Conservation (phyloP, 2,113 vertebrate genomes). For the Neomonachus schauinslandi region DNA sequence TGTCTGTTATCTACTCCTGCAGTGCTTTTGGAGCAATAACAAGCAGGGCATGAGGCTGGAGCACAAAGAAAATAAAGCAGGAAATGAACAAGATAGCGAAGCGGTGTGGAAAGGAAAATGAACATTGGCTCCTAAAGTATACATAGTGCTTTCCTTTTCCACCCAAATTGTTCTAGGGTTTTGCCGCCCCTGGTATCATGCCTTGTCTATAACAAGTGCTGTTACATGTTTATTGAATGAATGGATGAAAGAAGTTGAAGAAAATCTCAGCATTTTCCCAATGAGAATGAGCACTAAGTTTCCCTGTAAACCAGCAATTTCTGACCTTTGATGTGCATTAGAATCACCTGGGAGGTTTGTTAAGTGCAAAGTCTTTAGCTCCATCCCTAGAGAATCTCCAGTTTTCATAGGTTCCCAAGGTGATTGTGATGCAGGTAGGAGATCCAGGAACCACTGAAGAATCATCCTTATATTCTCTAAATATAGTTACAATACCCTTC, state of each 20-base stretch:
- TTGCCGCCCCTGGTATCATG: background rate
- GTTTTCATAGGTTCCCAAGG: slow-evolving; percentile 5
- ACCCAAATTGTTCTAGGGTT: background rate
- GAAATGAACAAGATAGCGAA: slow-evolving; percentile 40
- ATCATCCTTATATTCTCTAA: background rate
- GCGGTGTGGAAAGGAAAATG: slow-evolving; percentile 9
- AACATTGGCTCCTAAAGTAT: background rate
- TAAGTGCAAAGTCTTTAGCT: background rate
- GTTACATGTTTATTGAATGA: slow-evolving; percentile 15
- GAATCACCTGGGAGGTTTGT: background rate
- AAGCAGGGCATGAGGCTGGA: slow-evolving; percentile 31
- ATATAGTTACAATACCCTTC: background rate
- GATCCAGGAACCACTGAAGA: background rate
- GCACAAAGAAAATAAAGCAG: slow-evolving; percentile 47
- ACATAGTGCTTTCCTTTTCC: slow-evolving; percentile 33
- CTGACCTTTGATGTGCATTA: background rate
- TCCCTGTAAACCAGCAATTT: background rate
- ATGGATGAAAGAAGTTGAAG: background rate
- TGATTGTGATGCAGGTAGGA: background rate
- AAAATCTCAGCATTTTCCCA: slow-evolving; percentile 15
- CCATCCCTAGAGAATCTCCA: background rate
- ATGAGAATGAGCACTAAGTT: background rate
- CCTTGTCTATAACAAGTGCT: background rate
- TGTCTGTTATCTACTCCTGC: slow-evolving; percentile 16
- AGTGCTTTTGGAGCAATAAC: slow-evolving; percentile 40